Evolutionary conservation across 2,888 invertebrate species (phyloP), one percentile per base, ranked within the genome.

Genomic region (Bombylius discolor): DNA sequence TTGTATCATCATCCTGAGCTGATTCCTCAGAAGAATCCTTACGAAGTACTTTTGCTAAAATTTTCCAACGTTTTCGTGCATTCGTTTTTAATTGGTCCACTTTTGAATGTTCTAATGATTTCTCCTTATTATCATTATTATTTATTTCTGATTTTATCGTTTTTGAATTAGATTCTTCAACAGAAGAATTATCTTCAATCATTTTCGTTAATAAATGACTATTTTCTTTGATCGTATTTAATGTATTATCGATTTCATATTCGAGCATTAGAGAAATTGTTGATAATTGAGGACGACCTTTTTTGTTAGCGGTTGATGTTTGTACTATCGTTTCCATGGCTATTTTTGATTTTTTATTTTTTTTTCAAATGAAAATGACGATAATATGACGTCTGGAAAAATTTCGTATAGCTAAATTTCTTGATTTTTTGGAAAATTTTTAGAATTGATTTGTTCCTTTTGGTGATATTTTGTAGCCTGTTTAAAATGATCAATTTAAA

Each of bases 21-120:
- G 70, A 68, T 57, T 73, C 74, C 57, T 73, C 73, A 5, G 72
- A 73, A 5, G 72, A 73, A 33, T 72, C 72, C 54, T 71, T 72
- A 59, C 72, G 72, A 62, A 85, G 69, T 49, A 83, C 84, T 62
- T 81, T 81, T 55, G 85, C 85, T 64, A 85, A 73, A 51, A 85
- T 79, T 59, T 80, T 80, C 85, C 85, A 85, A 64, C 85, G 79
- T 67, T 80, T 78, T 59, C 83, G 78, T 32, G 85, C 85, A 60
- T 78, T 77, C 66, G 67, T 73, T 49, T 66, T 61, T 23, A 49
- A 23, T 56, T 23, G 47, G 47, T 23, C 49, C 49, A 23, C 32
- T 42, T 12, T 67, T 51, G 66, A 68, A 64, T 64, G 63, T 58
- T 52, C 11, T 59, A 44, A 31, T 49, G n/a, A 54, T 39, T 44